A percentile compares a stretch with the other conserved stretches of the same genome.
phyloP scores from a whole-genome alignment of 2,797 vertebrate species.

The Furcifer pardalis region DNA sequence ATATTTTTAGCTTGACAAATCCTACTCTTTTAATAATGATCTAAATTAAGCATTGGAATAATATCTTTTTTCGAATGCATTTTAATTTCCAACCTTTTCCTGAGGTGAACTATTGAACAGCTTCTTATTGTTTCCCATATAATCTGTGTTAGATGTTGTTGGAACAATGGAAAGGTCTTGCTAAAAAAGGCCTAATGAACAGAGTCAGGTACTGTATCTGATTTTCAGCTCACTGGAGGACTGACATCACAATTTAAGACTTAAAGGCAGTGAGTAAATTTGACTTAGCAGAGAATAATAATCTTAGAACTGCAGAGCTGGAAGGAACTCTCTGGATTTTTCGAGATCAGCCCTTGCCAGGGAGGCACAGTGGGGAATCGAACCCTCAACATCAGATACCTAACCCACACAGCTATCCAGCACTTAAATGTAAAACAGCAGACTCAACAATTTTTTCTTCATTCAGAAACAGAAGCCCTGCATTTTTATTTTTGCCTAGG shows the following conservation, averaged over 20 bases:
- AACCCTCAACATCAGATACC: too few species aligned
- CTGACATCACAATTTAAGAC: background rate
- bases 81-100: conserved; percentile 47
- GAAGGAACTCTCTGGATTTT: too few species aligned
- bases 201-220: conserved; percentile 33
- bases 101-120: conserved; percentile 22
- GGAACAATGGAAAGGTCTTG: conserved; percentile 26
- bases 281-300: too few species aligned
- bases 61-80: background rate
- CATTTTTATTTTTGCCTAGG: background rate
- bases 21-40: conserved; percentile 43
- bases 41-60: conserved; percentile 25
- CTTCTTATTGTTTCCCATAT: conserved; percentile 19
- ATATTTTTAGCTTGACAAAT: conserved; percentile 44
- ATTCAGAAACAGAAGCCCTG: background rate
- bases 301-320: too few species aligned
- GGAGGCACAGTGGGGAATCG: too few species aligned
- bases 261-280: conserved; percentile 12
- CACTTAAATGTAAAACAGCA: background rate
- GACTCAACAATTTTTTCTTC: background rate
- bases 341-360: too few species aligned
- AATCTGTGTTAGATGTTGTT: conserved; percentile 27
- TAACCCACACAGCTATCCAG: too few species aligned
- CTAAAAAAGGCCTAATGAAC: conserved; percentile 45
- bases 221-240: conserved; percentile 47